Base-by-base conservation (phyloP, 2,888 invertebrate species). In the Arge pagana region DNA sequence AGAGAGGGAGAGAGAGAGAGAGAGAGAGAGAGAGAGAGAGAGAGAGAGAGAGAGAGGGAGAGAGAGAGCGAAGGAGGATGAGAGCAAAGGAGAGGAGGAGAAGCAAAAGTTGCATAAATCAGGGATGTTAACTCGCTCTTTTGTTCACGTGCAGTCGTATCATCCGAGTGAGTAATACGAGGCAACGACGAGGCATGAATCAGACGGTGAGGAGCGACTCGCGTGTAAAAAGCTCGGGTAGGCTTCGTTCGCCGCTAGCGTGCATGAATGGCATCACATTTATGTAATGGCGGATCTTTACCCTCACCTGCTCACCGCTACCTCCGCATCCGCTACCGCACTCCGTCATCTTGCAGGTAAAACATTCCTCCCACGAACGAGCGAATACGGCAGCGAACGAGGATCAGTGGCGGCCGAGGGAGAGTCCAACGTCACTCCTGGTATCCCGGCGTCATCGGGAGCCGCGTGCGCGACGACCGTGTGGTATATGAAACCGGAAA, bases 181-280 rank as follows among this genome's bases (percentile, higher is more conserved):
- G 59, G 56, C 63, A 62, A 61, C 60, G 61, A 57, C 57, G 1
- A 52, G 57, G 57, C 61, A 68, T 68, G 68, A 71, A 71, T 71
- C 70, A 68, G 67, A 71, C 21, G 28, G 42, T 42, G 18, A 41
- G 28, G 39, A 39, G 40, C n/a, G 23, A 16, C 3, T 6, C 10
- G 3, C 26, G 26, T 40, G 26, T n/a, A n/a, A n/a, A n/a, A n/a
- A n/a, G n/a, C n/a, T n/a, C 11, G 19, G 11, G 19, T 30, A 42
- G 42, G 42, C 42, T 42, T 65, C 16, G 13, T n/a, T 39, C 61
- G 62, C 65, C 16, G 13, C 18, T 39, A 62, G 62, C 58, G 60
- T 53, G 60, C 66, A 69, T 61, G 72, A 72, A 71, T 66, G 71
- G 67, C 68, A 66, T 64, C 60, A 63, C 65, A 71, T 72, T 73